Conservation (phyloP, 2,888 invertebrate genomes). For the Meiosimyza platycephala region DNA sequence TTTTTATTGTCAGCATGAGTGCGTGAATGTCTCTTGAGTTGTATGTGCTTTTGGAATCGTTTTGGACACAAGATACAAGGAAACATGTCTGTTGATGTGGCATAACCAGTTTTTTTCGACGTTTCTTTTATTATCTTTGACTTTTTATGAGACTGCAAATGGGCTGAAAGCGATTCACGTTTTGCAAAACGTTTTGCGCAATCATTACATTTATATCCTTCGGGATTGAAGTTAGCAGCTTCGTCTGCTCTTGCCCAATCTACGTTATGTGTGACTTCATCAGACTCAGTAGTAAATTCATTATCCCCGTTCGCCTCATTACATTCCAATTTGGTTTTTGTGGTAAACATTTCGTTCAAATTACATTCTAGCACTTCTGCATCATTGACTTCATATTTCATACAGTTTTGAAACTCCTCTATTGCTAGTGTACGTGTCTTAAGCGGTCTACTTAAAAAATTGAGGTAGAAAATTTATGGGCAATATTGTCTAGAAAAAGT, state of each 20-base stretch:
- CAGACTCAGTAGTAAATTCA: too few relatives aligned
- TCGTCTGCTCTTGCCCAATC: neutral
- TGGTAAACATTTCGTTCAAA: neutral
- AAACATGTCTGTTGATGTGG: slow-evolving; percentile 34
- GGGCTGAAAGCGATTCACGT: slow-evolving; percentile 69
- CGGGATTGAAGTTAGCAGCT: slow-evolving; percentile 26
- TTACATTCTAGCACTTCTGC: neutral
- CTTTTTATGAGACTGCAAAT: slow-evolving; percentile 60
- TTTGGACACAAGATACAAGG: slow-evolving; percentile 69
- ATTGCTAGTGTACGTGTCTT: too few relatives aligned
- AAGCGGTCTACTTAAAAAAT: too few relatives aligned
- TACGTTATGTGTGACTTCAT: slow-evolving; percentile 31
- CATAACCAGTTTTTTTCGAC: neutral
- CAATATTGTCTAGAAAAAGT: too few relatives aligned
- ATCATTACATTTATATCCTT: slow-evolving; percentile 67
- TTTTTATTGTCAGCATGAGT: slow-evolving; percentile 70
- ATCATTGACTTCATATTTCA: slow-evolving; percentile 5
- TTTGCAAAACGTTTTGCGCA: slow-evolving; percentile 70
- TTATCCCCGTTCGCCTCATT: too few relatives aligned
- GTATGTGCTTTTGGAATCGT: slow-evolving; percentile 65
- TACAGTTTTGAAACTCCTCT: neutral
- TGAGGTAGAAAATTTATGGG: too few relatives aligned
- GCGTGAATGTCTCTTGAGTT: slow-evolving; percentile 69
- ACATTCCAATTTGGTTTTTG: too few relatives aligned
- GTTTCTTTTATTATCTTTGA: neutral